These are phyloP conservation scores for Reticulitermes lucifugus DNA, from an alignment of 2,888 invertebrate genomes.

Conservation along the genomic window DNA sequence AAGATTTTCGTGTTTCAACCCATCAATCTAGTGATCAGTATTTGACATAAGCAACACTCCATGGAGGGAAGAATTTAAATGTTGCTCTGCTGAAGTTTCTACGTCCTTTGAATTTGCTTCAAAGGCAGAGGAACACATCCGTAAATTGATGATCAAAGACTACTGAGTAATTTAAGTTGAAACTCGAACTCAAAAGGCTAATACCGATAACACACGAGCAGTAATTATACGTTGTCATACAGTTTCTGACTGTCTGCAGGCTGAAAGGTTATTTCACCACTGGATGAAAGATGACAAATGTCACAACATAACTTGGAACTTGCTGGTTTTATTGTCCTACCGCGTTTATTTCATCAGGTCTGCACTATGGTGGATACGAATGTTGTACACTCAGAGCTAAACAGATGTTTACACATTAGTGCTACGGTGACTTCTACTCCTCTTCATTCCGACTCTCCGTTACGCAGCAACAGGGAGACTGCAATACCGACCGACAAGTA, in stretches of 20 bases:
- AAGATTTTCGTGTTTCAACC: not conserved
- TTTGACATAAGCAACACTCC: not conserved
- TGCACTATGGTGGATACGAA: not conserved
- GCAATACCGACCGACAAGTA: too few relatives aligned
- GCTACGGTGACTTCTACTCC: not conserved
- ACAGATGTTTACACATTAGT: not conserved
- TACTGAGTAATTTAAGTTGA: not conserved
- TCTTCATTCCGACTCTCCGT: too few relatives aligned
- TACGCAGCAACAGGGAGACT: too few relatives aligned
- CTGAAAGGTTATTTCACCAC: too few relatives aligned
- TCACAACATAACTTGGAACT: slow-evolving; percentile 6
- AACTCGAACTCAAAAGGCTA: not conserved
- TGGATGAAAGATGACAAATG: not conserved
- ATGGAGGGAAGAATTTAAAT: not conserved
- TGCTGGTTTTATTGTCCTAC: not conserved
- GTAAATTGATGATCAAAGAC: slow-evolving; percentile 6
- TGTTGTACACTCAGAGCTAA: not conserved
- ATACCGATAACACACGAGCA: too few relatives aligned
- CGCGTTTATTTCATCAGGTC: not conserved
- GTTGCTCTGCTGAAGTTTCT: not conserved
- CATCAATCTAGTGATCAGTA: not conserved
- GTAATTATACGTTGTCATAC: too few relatives aligned
- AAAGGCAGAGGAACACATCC: not conserved
- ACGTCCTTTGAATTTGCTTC: not conserved
- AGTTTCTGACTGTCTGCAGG: too few relatives aligned